Conservation (phyloP, 2,888 invertebrate species). For the Eupithecia inturbata region DNA sequence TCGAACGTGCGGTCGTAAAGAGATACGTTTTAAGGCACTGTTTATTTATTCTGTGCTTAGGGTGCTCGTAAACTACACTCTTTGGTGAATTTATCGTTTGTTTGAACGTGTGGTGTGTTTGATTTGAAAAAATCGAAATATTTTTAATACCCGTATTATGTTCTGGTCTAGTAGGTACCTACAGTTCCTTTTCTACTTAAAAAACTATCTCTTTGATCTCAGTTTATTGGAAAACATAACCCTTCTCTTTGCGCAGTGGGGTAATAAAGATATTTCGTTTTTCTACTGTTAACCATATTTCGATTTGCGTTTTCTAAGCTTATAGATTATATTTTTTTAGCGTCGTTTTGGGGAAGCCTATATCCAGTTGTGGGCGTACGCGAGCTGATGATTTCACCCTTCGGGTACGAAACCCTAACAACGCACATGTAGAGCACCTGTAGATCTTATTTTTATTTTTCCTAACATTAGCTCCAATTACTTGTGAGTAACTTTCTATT, state of each 20-base stretch:
- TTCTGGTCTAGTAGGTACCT: not conserved
- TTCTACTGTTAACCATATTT: not conserved
- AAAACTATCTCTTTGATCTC: not conserved
- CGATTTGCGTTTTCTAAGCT: not conserved
- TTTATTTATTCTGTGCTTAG: constrained; percentile 30
- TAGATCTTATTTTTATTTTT: no score
- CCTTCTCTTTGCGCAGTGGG: not conserved
- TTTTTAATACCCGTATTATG: constrained; percentile 1
- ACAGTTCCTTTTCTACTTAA: not conserved
- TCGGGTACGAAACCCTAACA: no score
- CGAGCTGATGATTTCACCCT: not conserved
- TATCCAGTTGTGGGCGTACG: not conserved
- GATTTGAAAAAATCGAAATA: constrained; percentile 20
- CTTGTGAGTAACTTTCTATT: no score
- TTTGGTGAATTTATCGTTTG: constrained; percentile 29
- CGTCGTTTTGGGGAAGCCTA: not conserved
- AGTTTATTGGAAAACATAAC: not conserved
- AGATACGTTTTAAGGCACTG: constrained; percentile 23
- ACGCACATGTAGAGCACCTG: no score
- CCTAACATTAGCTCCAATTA: no score
- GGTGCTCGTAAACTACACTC: constrained; percentile 26
- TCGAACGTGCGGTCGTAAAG: constrained; percentile 35
- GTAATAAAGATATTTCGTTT: not conserved
- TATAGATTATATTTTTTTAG: not conserved
- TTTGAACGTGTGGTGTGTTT: constrained; percentile 31